Evolutionary conservation across 2,113 vertebrate genomes (phyloP), one percentile per base, ranked within the genome.

Genomic region (Cacatua alba): DNA sequence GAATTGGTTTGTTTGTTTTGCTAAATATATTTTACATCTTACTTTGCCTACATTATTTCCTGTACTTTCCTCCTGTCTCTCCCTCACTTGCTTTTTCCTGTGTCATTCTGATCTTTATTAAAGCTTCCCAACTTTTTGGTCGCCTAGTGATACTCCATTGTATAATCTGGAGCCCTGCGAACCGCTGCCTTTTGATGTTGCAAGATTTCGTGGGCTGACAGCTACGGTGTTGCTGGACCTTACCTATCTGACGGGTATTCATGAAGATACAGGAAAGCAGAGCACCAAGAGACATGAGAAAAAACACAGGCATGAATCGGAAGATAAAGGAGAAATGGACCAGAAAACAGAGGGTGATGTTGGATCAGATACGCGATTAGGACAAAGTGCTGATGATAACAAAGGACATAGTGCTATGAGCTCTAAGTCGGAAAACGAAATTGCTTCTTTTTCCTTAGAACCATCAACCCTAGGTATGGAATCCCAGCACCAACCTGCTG

Each of bases 51-150:
- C 98, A 95, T 98, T 94, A 98, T 98, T 98, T 98, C 98, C 98
- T 98, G 97, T 97, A 97, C 94, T 98, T 98, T 98, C 98, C 98
- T 98, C 96, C 96, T 97, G 97, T 98, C 98, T 98, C 95, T 98
- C 98, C 98, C 98, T 99, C 98, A 98, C 98, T 98, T 98, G 98
- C 98, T 98, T 98, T 98, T 98, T 98, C 98, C 98, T 98, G 96
- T 98, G 98, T 99, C 98, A 97, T 98, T 98, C 98, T 98, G 97
- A 96, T 98, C 98, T 98, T 98, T 98, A 99, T 99, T 99, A 99
- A 99, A 99, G 99, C 99, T 99, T 99, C 99, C 99, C 99, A 99
- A 99, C 99, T 99, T 99, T 99, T 98, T 99, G 99, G 99, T 99
- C 99, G 97, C 99, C 99, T 99, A 99, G 99, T 99, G 99, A 99